phyloP scores from a whole-genome alignment of 2,888 invertebrate species.

The Heliconius ethilla region DNA sequence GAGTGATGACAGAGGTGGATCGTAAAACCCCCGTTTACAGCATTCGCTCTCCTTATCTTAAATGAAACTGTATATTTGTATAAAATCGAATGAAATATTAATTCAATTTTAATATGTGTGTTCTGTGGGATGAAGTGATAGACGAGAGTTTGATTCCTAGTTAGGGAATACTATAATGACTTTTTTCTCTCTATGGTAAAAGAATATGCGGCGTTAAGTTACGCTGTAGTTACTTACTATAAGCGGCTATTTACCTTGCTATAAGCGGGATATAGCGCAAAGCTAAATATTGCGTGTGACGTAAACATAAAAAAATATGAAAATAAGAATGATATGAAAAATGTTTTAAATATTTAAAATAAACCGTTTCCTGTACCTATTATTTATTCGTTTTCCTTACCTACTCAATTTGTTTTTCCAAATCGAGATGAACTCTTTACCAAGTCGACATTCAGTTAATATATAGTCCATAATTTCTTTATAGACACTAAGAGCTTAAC shows the following conservation, averaged over 20 bases:
- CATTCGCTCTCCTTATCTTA: slow-evolving; percentile 34
- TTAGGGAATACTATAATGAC: no score
- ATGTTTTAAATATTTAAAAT: no score
- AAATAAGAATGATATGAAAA: no score
- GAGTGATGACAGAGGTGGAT: slow-evolving; percentile 38
- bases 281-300: no score
- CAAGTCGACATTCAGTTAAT: neutral
- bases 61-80: slow-evolving; percentile 37
- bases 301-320: no score
- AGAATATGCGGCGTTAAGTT: neutral
- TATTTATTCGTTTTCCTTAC: no score
- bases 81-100: slow-evolving; percentile 1
- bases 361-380: no score
- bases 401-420: neutral
- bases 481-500: neutral
- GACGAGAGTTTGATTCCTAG: no score
- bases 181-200: no score
- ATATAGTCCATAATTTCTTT: slow-evolving; percentile 6
- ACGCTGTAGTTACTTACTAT: no score
- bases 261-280: no score
- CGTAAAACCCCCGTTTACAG: slow-evolving; percentile 35
- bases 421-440: neutral
- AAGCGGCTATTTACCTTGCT: no score
- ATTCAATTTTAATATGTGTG: neutral
- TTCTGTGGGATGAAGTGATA: neutral